phyloP scores from a whole-genome alignment of 2,113 vertebrate species.

The Otolemur garnettii region DNA sequence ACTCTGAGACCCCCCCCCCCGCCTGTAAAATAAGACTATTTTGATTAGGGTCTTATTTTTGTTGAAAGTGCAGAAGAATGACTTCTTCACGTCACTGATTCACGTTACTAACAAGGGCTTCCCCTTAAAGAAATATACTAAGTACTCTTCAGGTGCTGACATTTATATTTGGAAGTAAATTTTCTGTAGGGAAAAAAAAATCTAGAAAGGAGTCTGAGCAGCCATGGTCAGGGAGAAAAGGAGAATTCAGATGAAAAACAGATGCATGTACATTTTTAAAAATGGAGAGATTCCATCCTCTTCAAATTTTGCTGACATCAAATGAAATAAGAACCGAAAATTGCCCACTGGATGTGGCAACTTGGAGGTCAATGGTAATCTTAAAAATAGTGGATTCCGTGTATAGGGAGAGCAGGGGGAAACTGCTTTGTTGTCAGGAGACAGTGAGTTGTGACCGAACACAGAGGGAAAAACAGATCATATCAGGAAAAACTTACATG shows the following conservation, averaged over 20 bases:
- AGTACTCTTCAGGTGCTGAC: not conserved
- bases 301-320: not conserved
- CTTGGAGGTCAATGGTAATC: not conserved
- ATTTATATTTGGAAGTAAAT: not conserved
- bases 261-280: not conserved
- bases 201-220: not conserved
- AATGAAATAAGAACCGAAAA: not conserved
- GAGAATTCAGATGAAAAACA: not conserved
- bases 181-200: not conserved
- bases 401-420: not conserved
- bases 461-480: not conserved
- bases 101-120: not conserved
- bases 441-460: fast-evolving
- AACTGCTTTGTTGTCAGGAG: not conserved
- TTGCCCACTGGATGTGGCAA: not conserved
- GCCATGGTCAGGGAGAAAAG: not conserved
- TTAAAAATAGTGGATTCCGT: not conserved
- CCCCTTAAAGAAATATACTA: not conserved
- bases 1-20: not conserved
- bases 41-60: not conserved
- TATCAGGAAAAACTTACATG: not conserved
- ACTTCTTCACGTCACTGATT: not conserved
- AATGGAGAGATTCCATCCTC: not conserved
- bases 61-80: not conserved
- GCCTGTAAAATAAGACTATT: not conserved